Percentiles rank a stretch among this genome's conserved stretches.
phyloP scores from a whole-genome alignment of 1,140 invertebrate species.

The Aphis craccivora region DNA sequence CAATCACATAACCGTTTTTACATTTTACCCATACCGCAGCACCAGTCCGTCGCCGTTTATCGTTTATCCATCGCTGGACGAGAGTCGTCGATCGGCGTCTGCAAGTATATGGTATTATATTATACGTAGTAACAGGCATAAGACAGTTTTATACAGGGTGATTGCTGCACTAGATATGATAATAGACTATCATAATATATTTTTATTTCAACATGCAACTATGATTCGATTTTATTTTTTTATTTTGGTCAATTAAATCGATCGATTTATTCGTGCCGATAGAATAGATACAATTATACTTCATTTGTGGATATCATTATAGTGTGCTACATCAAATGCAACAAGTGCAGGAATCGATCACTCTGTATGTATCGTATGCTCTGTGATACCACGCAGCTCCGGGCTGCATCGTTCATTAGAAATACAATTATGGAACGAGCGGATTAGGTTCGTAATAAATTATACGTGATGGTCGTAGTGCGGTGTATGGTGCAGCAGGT shows the following conservation, averaged over 20 bases:
- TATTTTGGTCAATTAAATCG: background rate
- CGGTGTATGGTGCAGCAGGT: background rate
- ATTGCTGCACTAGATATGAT: background rate
- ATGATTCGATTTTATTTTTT: background rate
- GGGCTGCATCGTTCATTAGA: conserved; percentile 30
- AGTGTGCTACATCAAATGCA: too few relatives aligned
- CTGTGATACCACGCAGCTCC: background rate
- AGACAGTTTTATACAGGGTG: background rate
- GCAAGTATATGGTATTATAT: background rate
- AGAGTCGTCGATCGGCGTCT: background rate
- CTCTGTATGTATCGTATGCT: background rate
- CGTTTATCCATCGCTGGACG: background rate
- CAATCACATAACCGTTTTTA: background rate
- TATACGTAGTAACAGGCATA: background rate
- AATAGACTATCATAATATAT: background rate
- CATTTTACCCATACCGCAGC: background rate
- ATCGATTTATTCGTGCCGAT: background rate
- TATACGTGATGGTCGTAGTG: background rate
- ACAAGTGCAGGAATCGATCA: background rate
- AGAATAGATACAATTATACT: background rate
- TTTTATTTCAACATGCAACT: background rate
- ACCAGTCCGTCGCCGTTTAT: background rate
- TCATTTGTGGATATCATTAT: too few relatives aligned
- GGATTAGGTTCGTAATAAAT: conserved; percentile 49
- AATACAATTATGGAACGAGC: conserved; percentile 47